These are phyloP conservation scores for Wiebesia pumilae DNA, from an alignment of 1,140 invertebrate species.

Conservation along the genomic window DNA sequence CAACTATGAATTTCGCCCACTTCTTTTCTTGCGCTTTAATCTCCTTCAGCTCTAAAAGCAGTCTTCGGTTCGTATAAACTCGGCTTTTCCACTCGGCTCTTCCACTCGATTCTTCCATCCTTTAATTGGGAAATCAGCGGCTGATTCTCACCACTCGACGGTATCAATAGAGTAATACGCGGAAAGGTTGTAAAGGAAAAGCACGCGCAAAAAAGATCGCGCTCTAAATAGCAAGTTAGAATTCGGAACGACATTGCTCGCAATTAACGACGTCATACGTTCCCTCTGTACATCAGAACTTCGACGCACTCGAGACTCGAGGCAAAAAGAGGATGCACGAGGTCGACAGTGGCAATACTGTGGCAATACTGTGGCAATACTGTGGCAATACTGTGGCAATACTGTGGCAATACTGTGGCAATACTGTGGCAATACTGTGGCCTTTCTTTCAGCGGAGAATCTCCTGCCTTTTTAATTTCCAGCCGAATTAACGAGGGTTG, in stretches of 20 bases:
- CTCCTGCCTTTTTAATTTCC: constrained; percentile 51
- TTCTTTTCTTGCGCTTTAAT: background rate
- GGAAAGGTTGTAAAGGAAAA: background rate
- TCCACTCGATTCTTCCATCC: background rate
- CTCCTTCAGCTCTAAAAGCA: background rate
- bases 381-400: background rate
- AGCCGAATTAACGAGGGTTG: constrained; percentile 56
- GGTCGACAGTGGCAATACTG: background rate
- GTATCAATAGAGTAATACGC: background rate
- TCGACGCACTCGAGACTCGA: constrained; percentile 22
- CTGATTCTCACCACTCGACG: constrained; percentile 34
- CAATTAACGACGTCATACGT: constrained; percentile 40
- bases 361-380: background rate
- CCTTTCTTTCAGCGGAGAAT: background rate
- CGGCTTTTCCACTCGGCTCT: no score
- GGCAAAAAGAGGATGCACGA: constrained; percentile 50
- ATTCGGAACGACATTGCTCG: constrained; percentile 4
- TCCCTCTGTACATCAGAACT: background rate
- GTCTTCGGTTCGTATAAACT: background rate
- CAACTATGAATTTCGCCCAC: constrained; percentile 25
- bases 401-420: background rate
- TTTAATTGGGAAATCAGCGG: constrained; percentile 40
- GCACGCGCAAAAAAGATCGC: background rate
- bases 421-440: background rate
- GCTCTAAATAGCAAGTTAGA: constrained; percentile 26